Evolutionary conservation across 2,797 vertebrate genomes (phyloP).

Genomic region (Erpetoichthys calabaricus): DNA sequence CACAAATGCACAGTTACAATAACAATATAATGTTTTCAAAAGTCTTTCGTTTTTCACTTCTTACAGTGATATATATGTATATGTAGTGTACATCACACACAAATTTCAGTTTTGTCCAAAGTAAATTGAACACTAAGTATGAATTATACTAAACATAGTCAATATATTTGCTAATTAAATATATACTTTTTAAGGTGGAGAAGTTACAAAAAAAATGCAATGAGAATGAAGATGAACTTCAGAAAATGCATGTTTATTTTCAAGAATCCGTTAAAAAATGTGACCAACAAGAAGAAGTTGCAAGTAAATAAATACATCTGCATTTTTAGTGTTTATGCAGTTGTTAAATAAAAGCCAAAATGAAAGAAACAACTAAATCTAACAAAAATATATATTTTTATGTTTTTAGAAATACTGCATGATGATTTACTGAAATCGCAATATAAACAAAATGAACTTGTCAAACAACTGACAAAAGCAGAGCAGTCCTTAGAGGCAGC

Average conservation of each 20-base stretch:
- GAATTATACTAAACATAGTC: no score
- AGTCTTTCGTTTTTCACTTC: no score
- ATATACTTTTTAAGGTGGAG: constrained; percentile 41
- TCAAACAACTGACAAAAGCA: constrained; percentile 48
- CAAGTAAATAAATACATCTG: constrained; percentile 48
- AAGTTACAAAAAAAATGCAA: constrained; percentile 41
- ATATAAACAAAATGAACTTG: constrained; percentile 42
- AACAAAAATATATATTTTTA: background rate
- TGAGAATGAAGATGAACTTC: constrained; percentile 54
- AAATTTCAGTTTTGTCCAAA: no score
- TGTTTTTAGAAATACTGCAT: constrained; percentile 43
- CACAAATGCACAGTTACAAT: no score
- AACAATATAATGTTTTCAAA: no score
- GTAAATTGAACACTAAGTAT: no score
- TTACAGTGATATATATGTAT: no score
- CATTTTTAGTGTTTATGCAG: background rate
- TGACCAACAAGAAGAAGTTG: constrained; percentile 48
- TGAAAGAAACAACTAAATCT: background rate
- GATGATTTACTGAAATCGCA: constrained; percentile 52
- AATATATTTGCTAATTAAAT: no score
- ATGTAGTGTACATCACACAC: no score
- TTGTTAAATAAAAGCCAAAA: background rate
- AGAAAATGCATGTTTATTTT: constrained; percentile 47
- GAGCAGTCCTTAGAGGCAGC: constrained; percentile 46
- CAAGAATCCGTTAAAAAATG: constrained; percentile 46